These are phyloP conservation scores for Dipodomys stephensi DNA, from an alignment of 2,113 vertebrate genomes.

Conservation along the genomic window DNA sequence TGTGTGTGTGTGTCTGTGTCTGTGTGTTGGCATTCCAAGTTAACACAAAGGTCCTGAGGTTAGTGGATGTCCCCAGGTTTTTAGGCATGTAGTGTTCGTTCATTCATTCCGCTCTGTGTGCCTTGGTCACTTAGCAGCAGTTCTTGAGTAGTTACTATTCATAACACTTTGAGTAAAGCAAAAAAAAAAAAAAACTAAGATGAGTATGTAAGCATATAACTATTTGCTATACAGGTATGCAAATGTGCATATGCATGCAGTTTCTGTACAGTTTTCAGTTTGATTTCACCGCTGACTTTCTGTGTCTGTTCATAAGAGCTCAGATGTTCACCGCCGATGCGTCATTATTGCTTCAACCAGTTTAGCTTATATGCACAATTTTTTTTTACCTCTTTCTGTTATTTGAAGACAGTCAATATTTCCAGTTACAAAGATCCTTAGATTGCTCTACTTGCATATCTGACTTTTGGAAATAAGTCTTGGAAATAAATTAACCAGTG, in stretches of 20 bases:
- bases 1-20: no score
- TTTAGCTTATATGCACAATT: not conserved
- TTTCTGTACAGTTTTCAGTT: no score
- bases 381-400: slow-evolving; percentile 32
- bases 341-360: slow-evolving; percentile 32
- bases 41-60: not conserved
- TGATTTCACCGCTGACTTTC: not conserved
- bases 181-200: not conserved
- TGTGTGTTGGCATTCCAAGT: not conserved
- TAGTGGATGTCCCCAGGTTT: not conserved
- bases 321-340: not conserved
- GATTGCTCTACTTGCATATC: not conserved
- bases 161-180: not conserved
- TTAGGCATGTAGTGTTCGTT: not conserved
- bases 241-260: no score
- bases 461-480: not conserved
- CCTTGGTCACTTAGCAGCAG: not conserved
- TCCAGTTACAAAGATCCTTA: slow-evolving; percentile 23
- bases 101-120: not conserved
- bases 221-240: not conserved
- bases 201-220: not conserved
- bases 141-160: not conserved
- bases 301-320: not conserved
- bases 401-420: slow-evolving; percentile 12
- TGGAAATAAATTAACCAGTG: not conserved